Base-by-base conservation (phyloP, 2,888 invertebrate genomes). In the Automeris io region DNA sequence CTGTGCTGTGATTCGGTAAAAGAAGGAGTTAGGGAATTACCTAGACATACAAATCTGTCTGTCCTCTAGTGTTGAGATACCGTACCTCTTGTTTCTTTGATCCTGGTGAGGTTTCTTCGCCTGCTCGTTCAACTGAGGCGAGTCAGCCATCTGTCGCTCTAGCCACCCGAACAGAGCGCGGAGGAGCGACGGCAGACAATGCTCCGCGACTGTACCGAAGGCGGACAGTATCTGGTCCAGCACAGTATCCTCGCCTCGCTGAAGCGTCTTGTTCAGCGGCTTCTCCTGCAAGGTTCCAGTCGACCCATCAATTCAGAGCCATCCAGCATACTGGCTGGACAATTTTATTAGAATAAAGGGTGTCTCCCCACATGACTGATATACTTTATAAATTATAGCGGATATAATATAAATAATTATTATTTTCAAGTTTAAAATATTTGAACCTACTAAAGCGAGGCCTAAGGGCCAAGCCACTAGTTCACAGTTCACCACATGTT, bases 131-230 rank as follows among this genome's bases (percentile, higher is more conserved):
- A 85, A 70, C 43, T 87, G 87, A 4, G 80, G 79, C n/a, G 87
- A 87, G 61, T 94, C 93, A 0, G 92, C 91, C 77, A 95, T 90
- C 69, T 95, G 95, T 8, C 95, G 85, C 54, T 95, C 95, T 57
- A 97, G 95, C 99, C 99, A 99, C 11, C 95, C 94, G 70, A 98
- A 95, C 33, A 99, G 83, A 1, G 98, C 97, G 40, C 93, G 89
- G 47, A 99, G 83, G 46, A 99, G 88, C 2, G 99, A 98, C 0
- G 99, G 99, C 48, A 99, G 85, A 75, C 98, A 98, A 71, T 99
- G 97, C 70, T 99, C 99, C 1, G 98, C 97, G 2, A 98, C 97
- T 6, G 95, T 94, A 9, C 97, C 96, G 61, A 99, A 93, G 0
- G 97, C 95, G 35, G 93, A 93, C 33, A 98, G 81, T 26, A 99